A percentile compares a stretch with the other conserved stretches of the same genome.
These are phyloP conservation scores for Rhynchomys soricoides DNA, from an alignment of 2,113 vertebrate species.

Conservation along the genomic window DNA sequence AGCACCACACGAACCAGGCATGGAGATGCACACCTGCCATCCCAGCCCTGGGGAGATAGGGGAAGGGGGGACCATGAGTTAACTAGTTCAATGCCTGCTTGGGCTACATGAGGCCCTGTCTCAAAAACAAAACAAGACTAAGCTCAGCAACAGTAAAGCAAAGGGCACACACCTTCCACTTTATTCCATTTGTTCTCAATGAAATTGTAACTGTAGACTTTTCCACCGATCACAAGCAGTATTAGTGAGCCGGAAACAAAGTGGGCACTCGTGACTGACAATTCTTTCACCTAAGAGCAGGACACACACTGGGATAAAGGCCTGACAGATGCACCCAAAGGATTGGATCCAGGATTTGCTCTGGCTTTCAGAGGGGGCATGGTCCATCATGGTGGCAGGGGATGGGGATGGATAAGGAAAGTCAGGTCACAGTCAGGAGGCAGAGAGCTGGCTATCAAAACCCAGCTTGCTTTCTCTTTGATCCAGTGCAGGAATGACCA, in stretches of 20 bases:
- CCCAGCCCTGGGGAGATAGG: not conserved
- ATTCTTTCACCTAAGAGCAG: not conserved
- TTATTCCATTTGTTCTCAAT: rapidly evolving
- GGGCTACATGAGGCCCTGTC: not conserved
- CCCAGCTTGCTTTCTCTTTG: not conserved
- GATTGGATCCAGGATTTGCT: not conserved
- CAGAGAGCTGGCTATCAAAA: not conserved
- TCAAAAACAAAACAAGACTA: not conserved
- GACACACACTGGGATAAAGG: rapidly evolving
- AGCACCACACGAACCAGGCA: not conserved
- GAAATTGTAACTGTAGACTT: constrained; percentile 38
- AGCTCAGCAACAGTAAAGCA: no score
- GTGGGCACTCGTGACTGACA: not conserved
- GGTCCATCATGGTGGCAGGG: not conserved
- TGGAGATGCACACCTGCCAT: not conserved
- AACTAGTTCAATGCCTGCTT: no score
- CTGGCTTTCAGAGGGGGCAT: not conserved
- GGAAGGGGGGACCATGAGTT: not conserved
- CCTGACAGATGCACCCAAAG: not conserved
- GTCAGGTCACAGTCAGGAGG: not conserved
- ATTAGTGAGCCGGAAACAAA: not conserved
- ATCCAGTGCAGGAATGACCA: not conserved
- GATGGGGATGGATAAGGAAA: not conserved
- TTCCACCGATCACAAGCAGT: constrained; percentile 52
- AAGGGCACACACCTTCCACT: not conserved